Base-by-base conservation (phyloP, 2,113 vertebrate species). In the Rhinopomastus cyanomelas region DNA sequence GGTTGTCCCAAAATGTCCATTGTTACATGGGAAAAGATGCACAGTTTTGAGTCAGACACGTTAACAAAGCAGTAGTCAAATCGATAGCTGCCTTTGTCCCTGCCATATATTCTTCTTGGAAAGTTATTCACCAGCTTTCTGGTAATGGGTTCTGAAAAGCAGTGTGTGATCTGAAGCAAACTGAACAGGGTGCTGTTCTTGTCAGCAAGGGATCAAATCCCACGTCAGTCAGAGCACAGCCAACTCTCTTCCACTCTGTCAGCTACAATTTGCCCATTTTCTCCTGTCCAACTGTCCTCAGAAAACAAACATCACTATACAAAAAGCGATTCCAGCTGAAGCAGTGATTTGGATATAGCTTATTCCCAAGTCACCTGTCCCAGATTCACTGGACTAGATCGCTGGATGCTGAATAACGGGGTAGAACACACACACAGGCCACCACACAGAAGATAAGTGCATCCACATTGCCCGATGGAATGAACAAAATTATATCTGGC, bases 121-220 rank as follows among this genome's bases (percentile, higher is more conserved):
- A 95, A 95, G 94, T 92, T 95, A 79, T 39, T 90, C 69, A 90
- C 73, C 86, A 91, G 93, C 95, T 94, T 96, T 79, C 80, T 95
- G 92, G 95, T 85, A 94, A 81, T 0, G 9, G 46, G 18, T 6
- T 78, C 80, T 51, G 57, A 65, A 62, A 39, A 75, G 86, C 61
- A 76, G 75, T 32, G 93, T 62, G 88, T 95, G 93, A 95, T 94
- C 74, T 95, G 61, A 95, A 90, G 80, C 66, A 90, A 95, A 90
- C 62, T 5, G 72, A 96, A 84, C 0, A 15, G 77, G 88, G 83
- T 84, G 80, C 66, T 94, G 88, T 91, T 95, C 90, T 81, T 78
- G 86, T 73, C 81, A 81, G 69, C 68, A 60, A 78, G 36, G 81
- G 80, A 96, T 96, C 90, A 94, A 92, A 94, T 95, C 81, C 81